Conservation (phyloP, 2,797 vertebrate genomes). For the Brachyrhaphis roseni region DNA sequence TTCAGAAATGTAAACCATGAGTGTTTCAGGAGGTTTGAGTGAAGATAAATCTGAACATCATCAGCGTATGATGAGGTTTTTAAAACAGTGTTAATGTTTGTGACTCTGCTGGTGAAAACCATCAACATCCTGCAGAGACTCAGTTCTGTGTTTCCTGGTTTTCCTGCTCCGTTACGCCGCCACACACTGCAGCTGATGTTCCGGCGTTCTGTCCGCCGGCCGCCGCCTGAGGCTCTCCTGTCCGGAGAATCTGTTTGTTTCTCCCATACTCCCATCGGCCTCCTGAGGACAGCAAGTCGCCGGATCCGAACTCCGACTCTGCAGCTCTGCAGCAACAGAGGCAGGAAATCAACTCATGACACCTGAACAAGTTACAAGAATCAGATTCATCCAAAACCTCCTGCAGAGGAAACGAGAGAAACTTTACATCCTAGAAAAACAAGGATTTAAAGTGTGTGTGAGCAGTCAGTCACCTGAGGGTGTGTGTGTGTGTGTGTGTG, state of each 20-base stretch:
- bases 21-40: neutral
- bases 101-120: too few relatives aligned
- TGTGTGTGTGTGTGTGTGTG: too few relatives aligned
- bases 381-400: neutral
- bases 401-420: neutral
- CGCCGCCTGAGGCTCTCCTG: slow-evolving; percentile 50
- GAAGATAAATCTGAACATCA: neutral
- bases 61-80: neutral
- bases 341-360: neutral
- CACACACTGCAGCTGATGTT: slow-evolving; percentile 50
- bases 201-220: slow-evolving; percentile 15
- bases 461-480: too few relatives aligned
- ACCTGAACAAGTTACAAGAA: neutral
- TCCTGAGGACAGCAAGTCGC: slow-evolving; percentile 25
- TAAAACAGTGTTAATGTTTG: too few relatives aligned
- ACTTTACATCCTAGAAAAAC: too few relatives aligned
- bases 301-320: slow-evolving; percentile 33
- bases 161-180: slow-evolving; percentile 42
- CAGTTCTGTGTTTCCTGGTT: neutral
- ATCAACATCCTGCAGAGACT: neutral
- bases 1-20: neutral
- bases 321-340: slow-evolving; percentile 42
- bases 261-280: slow-evolving; percentile 11
- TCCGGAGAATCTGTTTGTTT: neutral
- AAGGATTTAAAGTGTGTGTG: too few relatives aligned